Percentiles rank a stretch among this genome's conserved stretches.
These are phyloP conservation scores for Adineta ricciae DNA, from an alignment of 2,888 invertebrate species.

Conservation along the genomic window DNA sequence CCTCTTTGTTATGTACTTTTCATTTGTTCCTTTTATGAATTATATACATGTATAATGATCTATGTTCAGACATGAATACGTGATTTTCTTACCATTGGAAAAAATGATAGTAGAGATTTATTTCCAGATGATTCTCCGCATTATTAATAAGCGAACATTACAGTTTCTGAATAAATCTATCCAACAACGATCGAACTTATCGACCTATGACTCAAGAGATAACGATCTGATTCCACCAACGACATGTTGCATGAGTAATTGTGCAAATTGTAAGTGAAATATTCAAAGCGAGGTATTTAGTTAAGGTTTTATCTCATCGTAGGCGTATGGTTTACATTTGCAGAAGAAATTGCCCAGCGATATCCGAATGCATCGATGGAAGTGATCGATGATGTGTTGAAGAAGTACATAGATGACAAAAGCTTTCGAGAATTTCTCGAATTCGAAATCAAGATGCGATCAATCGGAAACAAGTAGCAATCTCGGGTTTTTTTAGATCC, in stretches of 20 bases:
- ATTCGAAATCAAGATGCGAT: not conserved
- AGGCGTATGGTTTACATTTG: slow-evolving; percentile 14
- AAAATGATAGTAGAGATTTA: not conserved
- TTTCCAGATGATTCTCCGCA: not conserved
- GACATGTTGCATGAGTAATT: slow-evolving; percentile 15
- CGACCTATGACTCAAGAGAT: not conserved
- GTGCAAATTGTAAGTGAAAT: not conserved
- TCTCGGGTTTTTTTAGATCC: not conserved
- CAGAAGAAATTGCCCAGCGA: not conserved
- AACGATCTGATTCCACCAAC: slow-evolving; percentile 4
- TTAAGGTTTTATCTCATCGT: not conserved
- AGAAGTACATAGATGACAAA: slow-evolving; percentile 4
- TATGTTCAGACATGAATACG: not conserved
- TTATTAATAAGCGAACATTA: not conserved
- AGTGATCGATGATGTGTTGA: not conserved
- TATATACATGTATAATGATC: not conserved
- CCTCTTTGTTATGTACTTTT: not conserved
- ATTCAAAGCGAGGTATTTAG: not conserved
- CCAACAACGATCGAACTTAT: not conserved
- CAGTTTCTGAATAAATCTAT: not conserved
- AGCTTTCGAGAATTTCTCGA: slow-evolving; percentile 10
- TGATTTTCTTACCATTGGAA: not conserved
- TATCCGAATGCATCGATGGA: not conserved
- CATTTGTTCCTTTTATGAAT: not conserved
- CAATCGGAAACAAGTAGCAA: not conserved